Conservation (phyloP, 64 coral and sea anemone species). For the Actinia tenebrosa region DNA sequence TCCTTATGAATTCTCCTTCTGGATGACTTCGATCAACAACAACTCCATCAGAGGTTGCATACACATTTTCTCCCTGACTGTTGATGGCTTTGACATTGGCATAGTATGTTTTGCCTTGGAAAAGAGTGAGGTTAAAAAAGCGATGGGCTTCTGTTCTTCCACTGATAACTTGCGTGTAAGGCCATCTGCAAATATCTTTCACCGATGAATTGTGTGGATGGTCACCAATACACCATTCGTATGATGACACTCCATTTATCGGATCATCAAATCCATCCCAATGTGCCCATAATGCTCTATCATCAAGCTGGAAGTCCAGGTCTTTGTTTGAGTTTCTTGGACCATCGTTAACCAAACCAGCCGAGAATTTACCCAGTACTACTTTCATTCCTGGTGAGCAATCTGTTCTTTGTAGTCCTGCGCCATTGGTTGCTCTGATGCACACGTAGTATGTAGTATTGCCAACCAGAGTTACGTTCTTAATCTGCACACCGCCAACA, state of each 20-base stretch:
- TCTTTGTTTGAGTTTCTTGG: slow-evolving; percentile 44
- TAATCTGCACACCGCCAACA: slow-evolving; percentile 66
- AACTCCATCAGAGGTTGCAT: slow-evolving; percentile 77
- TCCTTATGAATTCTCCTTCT: slow-evolving; percentile 26
- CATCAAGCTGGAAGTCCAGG: slow-evolving; percentile 83
- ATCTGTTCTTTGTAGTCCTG: slow-evolving; percentile 69
- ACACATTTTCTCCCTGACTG: slow-evolving; percentile 55
- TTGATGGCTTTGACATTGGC: slow-evolving; percentile 75
- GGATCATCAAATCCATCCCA: slow-evolving; percentile 96
- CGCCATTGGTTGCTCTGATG: slow-evolving; percentile 84
- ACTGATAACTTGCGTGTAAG: slow-evolving; percentile 38
- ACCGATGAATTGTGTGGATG: slow-evolving; percentile 31
- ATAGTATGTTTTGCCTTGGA: slow-evolving; percentile 74
- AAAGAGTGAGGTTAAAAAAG: slow-evolving; percentile 73
- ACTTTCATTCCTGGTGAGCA: slow-evolving; percentile 69
- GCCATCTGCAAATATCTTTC: slow-evolving; percentile 53
- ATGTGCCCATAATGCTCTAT: slow-evolving; percentile 84
- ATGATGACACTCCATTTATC: slow-evolving; percentile 59
- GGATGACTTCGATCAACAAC: slow-evolving; percentile 74
- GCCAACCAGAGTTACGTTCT: slow-evolving; percentile 68
- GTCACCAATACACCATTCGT: slow-evolving; percentile 86
- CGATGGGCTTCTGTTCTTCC: slow-evolving; percentile 42
- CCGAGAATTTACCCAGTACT: slow-evolving; percentile 75
- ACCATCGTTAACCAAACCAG: slow-evolving; percentile 80
- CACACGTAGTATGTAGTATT: slow-evolving; percentile 88